Evolutionary conservation across 1,140 invertebrate species (phyloP), one percentile per base, ranked within the genome.

Genomic region (Pinna nobilis): DNA sequence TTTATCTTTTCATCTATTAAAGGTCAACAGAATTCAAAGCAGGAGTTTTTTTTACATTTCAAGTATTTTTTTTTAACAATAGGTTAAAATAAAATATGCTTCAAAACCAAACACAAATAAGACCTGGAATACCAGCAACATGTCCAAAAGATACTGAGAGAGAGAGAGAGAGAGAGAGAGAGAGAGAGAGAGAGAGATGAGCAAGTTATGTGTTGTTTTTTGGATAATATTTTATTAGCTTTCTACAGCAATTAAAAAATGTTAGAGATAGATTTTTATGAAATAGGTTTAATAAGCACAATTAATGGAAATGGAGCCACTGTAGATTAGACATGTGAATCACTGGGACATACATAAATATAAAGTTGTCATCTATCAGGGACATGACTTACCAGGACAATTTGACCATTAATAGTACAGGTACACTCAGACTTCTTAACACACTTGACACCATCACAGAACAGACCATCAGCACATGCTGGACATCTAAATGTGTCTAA

Each of bases 381-480:
- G 33, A 59, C 18, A 9, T 3, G 2, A 44, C 59, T 15, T 63
- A 63, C 59, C 59, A 20, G 20, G 6, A 63, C 44, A 23, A 44
- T 44, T 28, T 63, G 39, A 25, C 39, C 39, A 13, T 63, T 63
- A 35, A 41, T 41, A 9, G 15, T 32, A 63, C 59, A 63, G 35
- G 59, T 63, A 15, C 59, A 63, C 13, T 63, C 35, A 6, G 35
- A 33, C n/a, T 63, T 63, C 5, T 20, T 41, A 18, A 63, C 59
- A 63, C 59, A 63, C 11, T 41, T n/a, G 35, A 63, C 18, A 37
- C 59, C 59, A 28, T 63, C 59, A 41, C 59, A 63, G 59, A 37
- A 63, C n/a, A 41, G 37, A 23, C 59, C 59, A 4, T n/a, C 37
- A 13, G 59, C 18, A 44, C 59, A 63, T 23, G 33, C 44, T 7